phyloP scores from a whole-genome alignment of 1,140 invertebrate species.

The Platyscapa corneri region DNA sequence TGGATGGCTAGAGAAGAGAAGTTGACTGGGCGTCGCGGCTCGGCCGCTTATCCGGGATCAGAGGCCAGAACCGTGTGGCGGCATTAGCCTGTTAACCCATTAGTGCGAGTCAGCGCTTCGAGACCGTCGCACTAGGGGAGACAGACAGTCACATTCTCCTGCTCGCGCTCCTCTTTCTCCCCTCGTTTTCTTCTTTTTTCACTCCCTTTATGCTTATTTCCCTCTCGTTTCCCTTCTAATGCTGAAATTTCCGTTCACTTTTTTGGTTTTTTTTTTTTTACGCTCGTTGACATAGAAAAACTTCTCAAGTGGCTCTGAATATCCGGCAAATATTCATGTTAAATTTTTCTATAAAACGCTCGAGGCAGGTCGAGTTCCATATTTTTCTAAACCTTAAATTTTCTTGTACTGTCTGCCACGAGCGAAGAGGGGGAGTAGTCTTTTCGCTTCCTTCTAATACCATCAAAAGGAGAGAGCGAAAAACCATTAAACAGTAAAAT shows the following conservation, averaged over 20 bases:
- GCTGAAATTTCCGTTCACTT: too few species aligned
- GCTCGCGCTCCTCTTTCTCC: neutral
- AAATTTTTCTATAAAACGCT: neutral
- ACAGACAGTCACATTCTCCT: neutral
- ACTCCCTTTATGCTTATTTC: too few species aligned
- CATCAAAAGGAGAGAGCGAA: neutral
- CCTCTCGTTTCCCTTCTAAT: too few species aligned
- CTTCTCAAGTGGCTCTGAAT: neutral
- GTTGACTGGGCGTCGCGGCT: slow-evolving; percentile 51
- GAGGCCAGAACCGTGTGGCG: neutral
- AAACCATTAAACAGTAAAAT: neutral
- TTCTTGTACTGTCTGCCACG: neutral
- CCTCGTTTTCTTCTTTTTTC: too few species aligned
- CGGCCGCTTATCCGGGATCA: neutral
- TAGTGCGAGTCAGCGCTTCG: slow-evolving; percentile 61
- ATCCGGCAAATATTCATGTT: neutral
- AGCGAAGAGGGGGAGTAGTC: neutral
- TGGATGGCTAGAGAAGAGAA: slow-evolving; percentile 55
- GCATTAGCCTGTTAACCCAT: slow-evolving; percentile 67
- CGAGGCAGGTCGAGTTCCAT: neutral
- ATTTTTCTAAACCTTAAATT: slow-evolving; percentile 9
- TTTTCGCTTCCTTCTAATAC: neutral
- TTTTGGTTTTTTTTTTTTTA: neutral
- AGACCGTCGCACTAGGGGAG: too few species aligned
- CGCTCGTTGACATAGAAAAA: neutral